These are phyloP conservation scores for Platyura marginata DNA, from an alignment of 1,140 invertebrate species.

Conservation along the genomic window DNA sequence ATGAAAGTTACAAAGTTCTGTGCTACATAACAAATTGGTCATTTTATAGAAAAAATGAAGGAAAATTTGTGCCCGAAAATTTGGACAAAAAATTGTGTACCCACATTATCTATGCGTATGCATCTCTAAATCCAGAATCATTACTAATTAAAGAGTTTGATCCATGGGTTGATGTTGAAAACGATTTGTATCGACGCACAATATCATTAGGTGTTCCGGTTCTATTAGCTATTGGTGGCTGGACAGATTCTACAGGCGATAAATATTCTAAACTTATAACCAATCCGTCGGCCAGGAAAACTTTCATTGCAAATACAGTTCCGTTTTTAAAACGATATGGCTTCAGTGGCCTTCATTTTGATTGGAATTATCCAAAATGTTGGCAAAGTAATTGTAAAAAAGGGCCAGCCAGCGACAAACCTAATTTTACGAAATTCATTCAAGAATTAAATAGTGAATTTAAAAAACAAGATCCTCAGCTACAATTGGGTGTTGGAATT, in stretches of 20 bases:
- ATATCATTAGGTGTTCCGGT: constrained; percentile 32
- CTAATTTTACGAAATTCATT: constrained; percentile 57
- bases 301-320: constrained; percentile 45
- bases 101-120: constrained; percentile 78
- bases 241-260: constrained; percentile 69
- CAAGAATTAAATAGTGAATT: constrained; percentile 66
- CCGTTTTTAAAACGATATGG: constrained; percentile 50
- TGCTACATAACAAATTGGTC: constrained; percentile 85
- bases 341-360: constrained; percentile 67
- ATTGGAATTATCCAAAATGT: constrained; percentile 85
- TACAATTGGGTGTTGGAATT: constrained; percentile 61
- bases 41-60: constrained; percentile 61
- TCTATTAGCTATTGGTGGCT: constrained; percentile 68
- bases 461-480: constrained; percentile 38
- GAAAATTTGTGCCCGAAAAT: constrained; percentile 70
- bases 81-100: constrained; percentile 65
- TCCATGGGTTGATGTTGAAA: constrained; percentile 68
- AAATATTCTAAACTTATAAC: constrained; percentile 65
- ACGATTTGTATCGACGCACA: constrained; percentile 38
- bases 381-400: constrained; percentile 79
- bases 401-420: constrained; percentile 53
- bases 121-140: constrained; percentile 59
- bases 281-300: constrained; percentile 36
- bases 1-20: constrained; percentile 29
- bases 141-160: constrained; percentile 60